Conservation (phyloP, 2,113 vertebrate genomes). For the Lutjanus erythropterus region DNA sequence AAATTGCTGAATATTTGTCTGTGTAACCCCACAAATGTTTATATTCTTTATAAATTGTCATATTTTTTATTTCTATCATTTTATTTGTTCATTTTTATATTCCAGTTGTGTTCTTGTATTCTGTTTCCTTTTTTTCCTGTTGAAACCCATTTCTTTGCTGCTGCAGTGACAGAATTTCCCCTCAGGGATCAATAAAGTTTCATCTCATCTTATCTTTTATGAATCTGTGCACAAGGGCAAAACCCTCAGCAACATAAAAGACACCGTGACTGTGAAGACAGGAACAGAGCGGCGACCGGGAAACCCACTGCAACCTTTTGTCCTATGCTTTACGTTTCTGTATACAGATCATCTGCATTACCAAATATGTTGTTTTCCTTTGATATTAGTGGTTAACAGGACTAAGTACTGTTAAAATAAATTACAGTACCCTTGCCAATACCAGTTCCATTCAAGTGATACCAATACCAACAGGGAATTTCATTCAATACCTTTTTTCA, state of each 20-base stretch:
- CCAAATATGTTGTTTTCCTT: neutral
- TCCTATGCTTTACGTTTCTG: neutral
- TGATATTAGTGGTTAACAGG: no score
- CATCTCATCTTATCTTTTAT: constrained; percentile 58
- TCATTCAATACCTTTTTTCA: no score
- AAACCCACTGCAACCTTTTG: neutral
- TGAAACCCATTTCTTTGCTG: constrained; percentile 33
- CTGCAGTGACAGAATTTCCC: constrained; percentile 40
- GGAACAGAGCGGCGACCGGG: constrained; percentile 16
- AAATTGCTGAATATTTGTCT: neutral
- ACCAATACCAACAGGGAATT: no score
- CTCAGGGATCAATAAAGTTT: constrained; percentile 57
- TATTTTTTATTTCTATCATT: neutral
- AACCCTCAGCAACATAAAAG: constrained; percentile 29
- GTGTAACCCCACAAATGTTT: neutral
- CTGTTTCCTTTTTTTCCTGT: neutral
- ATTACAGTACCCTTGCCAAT: no score
- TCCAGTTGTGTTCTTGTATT: constrained; percentile 8
- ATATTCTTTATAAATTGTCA: neutral
- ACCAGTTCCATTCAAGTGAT: no score
- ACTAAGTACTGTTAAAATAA: no score
- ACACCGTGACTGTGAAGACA: neutral
- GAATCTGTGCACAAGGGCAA: constrained; percentile 44
- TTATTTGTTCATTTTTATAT: constrained; percentile 6
- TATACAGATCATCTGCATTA: neutral